Percentiles rank a stretch among this genome's conserved stretches.
Conservation (phyloP, 2,797 vertebrate genomes). For the Chloroceryle amazona region DNA sequence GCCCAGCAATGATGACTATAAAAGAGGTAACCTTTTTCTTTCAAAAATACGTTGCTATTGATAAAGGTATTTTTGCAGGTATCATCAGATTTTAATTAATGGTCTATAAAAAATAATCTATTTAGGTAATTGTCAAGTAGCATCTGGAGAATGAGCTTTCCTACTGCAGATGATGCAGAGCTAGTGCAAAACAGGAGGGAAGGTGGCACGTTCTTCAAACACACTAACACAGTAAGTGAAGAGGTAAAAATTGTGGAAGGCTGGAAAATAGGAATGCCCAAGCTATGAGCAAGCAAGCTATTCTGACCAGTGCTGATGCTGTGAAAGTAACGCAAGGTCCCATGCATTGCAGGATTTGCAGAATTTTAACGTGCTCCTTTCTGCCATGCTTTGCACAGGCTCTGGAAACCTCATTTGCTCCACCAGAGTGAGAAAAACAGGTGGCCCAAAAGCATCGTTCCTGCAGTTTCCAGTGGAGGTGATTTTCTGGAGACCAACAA, state of each 20-base stretch:
- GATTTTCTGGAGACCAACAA: constrained; percentile 22
- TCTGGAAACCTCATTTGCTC: neutral
- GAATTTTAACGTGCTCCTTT: neutral
- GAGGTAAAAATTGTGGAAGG: neutral
- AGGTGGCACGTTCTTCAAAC: neutral
- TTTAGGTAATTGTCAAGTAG: neutral
- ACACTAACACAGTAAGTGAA: neutral
- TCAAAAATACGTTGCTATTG: neutral
- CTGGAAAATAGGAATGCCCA: neutral
- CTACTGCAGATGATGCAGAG: neutral
- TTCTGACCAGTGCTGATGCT: neutral
- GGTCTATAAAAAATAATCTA: neutral
- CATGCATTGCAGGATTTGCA: neutral
- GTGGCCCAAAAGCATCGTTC: neutral
- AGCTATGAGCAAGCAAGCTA: neutral
- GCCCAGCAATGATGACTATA: neutral
- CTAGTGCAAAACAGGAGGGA: neutral
- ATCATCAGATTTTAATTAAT: neutral
- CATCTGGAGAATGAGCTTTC: neutral
- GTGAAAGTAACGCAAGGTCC: neutral
- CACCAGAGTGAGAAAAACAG: neutral
- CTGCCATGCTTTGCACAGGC: neutral
- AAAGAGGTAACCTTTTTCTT: neutral
- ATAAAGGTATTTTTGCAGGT: neutral
- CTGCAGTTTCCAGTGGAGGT: neutral